Conservation (phyloP, 2,113 vertebrate species). For the Amphilophus citrinellus region DNA sequence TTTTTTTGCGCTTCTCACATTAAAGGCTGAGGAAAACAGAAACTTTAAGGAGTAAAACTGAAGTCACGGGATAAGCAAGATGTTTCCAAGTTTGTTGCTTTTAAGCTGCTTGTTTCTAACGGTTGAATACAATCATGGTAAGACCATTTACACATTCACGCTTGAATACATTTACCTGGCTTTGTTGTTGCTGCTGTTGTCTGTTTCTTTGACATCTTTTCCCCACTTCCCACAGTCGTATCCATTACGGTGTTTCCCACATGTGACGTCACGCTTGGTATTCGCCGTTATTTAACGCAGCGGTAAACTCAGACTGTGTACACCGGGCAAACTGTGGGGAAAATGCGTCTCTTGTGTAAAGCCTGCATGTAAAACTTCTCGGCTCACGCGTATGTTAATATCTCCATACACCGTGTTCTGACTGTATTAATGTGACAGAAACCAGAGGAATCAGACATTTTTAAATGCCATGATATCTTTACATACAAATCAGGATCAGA, state of each 20-base stretch:
- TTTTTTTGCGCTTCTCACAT: not conserved
- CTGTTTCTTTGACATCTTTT: not conserved
- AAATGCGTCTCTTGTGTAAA: not conserved
- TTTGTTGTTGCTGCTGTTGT: too few species aligned
- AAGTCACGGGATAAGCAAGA: not conserved
- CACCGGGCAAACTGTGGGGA: not conserved
- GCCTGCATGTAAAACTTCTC: not conserved
- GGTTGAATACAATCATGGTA: not conserved
- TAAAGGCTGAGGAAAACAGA: not conserved
- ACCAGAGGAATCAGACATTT: not conserved
- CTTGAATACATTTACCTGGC: rapidly evolving
- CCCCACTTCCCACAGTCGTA: too few species aligned
- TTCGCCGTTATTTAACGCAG: not conserved
- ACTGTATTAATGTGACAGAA: not conserved
- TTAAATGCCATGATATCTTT: not conserved
- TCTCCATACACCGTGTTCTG: not conserved
- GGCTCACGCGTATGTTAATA: not conserved
- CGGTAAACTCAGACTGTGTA: rapidly evolving
- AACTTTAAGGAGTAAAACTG: not conserved
- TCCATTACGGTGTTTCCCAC: slow-evolving; percentile 12
- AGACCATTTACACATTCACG: not conserved
- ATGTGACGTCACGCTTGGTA: slow-evolving; percentile 12
- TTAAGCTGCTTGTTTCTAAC: not conserved
- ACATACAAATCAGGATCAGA: not conserved
- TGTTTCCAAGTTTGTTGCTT: not conserved